These are phyloP conservation scores for Mirounga angustirostris DNA, from an alignment of 2,113 vertebrate genomes.

Conservation along the genomic window DNA sequence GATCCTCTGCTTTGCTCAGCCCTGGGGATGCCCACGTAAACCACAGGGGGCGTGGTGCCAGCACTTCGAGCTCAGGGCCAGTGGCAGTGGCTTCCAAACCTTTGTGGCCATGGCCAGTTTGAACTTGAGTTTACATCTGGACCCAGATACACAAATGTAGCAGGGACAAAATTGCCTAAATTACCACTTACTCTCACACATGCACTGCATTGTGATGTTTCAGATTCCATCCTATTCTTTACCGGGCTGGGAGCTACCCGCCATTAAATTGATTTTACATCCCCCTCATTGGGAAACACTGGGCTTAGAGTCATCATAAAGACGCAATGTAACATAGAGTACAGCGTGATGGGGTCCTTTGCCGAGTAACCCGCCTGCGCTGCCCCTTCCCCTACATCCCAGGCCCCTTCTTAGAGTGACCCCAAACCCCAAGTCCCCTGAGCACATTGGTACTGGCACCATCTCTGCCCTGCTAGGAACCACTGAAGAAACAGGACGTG, in stretches of 20 bases:
- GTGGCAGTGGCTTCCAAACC: neutral
- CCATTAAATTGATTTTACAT: neutral
- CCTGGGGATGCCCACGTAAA: neutral
- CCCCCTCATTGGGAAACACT: neutral
- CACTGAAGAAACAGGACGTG: neutral
- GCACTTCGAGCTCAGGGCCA: neutral
- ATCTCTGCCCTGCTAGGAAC: neutral
- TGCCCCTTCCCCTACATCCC: neutral
- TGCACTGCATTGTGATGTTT: neutral
- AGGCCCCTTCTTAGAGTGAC: neutral
- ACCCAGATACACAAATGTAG: neutral
- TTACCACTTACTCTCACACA: neutral
- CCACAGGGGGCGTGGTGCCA: fast-evolving
- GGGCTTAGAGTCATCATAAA: neutral
- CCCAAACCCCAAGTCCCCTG: neutral
- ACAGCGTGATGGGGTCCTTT: neutral
- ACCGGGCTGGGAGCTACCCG: neutral
- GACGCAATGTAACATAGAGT: neutral
- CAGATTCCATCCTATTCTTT: neutral
- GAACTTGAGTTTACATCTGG: neutral
- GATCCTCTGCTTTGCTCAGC: neutral
- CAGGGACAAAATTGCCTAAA: neutral
- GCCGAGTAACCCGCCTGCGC: neutral
- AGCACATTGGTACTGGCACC: neutral
- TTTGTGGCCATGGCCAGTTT: neutral